phyloP scores from a whole-genome alignment of 2,888 invertebrate species.

The Drosophila nigricruria region DNA sequence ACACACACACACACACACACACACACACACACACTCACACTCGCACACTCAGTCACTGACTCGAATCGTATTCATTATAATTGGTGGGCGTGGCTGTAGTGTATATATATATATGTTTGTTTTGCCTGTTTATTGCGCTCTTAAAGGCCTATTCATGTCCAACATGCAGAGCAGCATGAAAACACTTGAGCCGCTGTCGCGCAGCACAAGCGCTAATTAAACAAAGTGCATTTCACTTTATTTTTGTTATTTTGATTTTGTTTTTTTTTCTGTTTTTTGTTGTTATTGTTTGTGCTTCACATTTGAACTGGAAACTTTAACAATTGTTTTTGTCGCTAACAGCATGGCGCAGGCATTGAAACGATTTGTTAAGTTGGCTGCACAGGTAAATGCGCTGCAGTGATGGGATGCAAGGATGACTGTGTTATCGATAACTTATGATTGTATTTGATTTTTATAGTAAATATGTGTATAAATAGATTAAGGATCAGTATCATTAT shows the following conservation, averaged over 20 bases:
- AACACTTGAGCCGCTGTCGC: slow-evolving; percentile 40
- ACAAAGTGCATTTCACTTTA: slow-evolving; percentile 43
- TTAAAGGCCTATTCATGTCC: slow-evolving; percentile 72
- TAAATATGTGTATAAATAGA: background rate
- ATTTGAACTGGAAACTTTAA: slow-evolving; percentile 31
- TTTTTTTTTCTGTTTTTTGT: slow-evolving; percentile 1
- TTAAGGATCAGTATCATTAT: background rate
- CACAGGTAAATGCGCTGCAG: slow-evolving; percentile 25
- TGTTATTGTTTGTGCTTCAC: slow-evolving; percentile 5
- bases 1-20: slow-evolving; percentile 4
- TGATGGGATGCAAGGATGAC: background rate
- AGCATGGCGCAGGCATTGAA: slow-evolving; percentile 3
- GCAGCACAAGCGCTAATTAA: slow-evolving; percentile 67
- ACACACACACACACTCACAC: background rate
- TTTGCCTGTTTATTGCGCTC: slow-evolving; percentile 51
- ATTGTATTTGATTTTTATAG: background rate
- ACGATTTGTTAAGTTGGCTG: slow-evolving; percentile 6
- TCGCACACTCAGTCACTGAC: slow-evolving; percentile 9
- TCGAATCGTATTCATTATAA: slow-evolving; percentile 57
- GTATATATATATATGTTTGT: slow-evolving; percentile 22
- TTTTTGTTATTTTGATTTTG: background rate
- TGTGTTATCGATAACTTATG: slow-evolving; percentile 2
- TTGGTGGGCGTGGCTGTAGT: slow-evolving; percentile 54
- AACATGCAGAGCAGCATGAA: slow-evolving; percentile 27
- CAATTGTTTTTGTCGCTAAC: slow-evolving; percentile 36